Evolutionary conservation across 2,797 vertebrate genomes (phyloP).

Genomic region (Pterois miles): DNA sequence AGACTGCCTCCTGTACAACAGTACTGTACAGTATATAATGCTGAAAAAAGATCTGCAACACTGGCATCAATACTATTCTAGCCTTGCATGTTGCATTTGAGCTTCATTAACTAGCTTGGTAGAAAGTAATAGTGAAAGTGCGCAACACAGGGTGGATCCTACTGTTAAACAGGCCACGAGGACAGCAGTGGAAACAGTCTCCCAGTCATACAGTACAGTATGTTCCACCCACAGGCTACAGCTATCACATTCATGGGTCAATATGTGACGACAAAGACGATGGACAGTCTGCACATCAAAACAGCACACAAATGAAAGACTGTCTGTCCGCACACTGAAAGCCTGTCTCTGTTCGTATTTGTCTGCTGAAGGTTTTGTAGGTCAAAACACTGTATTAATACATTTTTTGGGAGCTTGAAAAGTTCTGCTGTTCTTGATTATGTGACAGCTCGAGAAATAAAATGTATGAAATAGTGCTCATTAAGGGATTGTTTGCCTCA

Average conservation of each 20-base stretch:
- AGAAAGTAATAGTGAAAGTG: background rate
- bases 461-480: background rate
- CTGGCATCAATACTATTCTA: background rate
- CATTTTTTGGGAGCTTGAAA: background rate
- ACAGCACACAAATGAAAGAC: background rate
- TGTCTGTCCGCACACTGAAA: background rate
- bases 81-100: background rate
- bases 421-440: background rate
- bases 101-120: background rate
- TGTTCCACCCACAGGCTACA: constrained; percentile 24
- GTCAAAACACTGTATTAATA: background rate
- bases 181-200: constrained; percentile 43
- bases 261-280: constrained; percentile 24
- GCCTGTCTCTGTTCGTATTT: background rate
- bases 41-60: background rate
- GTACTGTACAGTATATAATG: background rate
- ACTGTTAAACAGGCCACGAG: constrained; percentile 3
- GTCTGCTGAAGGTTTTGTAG: background rate
- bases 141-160: constrained; percentile 1
- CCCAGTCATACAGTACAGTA: constrained; percentile 8
- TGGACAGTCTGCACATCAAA: background rate
- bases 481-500: background rate
- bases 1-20: background rate
- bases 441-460: background rate
- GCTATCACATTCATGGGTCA: constrained; percentile 27